Evolutionary conservation across 2,797 vertebrate species (phyloP).

Genomic region (Toxotes lorentzi): DNA sequence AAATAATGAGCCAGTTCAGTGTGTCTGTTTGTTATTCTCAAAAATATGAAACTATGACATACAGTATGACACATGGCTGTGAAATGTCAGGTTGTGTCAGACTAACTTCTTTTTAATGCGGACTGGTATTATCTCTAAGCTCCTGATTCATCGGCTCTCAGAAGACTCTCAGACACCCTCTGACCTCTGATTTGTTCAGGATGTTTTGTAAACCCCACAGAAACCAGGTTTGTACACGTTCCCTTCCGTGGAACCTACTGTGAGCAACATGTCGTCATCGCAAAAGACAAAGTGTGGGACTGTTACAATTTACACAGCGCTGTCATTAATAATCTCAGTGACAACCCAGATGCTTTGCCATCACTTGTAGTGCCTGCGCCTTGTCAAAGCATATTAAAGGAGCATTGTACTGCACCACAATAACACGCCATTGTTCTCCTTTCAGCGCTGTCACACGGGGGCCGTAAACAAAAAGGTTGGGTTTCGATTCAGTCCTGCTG

Average conservation of each 20-base stretch:
- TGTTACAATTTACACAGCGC: constrained; percentile 21
- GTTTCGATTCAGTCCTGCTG: constrained; percentile 29
- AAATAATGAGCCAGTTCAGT: not conserved
- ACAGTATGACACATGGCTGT: not conserved
- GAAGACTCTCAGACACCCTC: constrained; percentile 21
- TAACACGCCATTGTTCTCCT: constrained; percentile 57
- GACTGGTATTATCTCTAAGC: constrained; percentile 44
- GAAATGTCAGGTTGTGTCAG: constrained; percentile 17
- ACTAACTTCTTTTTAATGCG: constrained; percentile 34
- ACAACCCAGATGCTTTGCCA: constrained; percentile 54
- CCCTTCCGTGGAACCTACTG: not conserved
- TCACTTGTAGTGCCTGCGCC: constrained; percentile 45
- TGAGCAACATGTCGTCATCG: constrained; percentile 3
- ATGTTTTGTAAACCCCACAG: constrained; percentile 41
- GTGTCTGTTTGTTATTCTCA: constrained; percentile 35
- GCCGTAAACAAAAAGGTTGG: constrained; percentile 53
- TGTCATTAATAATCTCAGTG: constrained; percentile 68
- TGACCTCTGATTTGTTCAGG: constrained; percentile 43
- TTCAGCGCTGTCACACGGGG: constrained; percentile 48
- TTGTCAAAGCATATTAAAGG: constrained; percentile 74
- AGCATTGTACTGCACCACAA: constrained; percentile 63
- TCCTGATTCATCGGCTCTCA: constrained; percentile 36
- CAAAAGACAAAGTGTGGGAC: constrained; percentile 51
- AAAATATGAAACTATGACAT: not conserved
- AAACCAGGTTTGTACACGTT: constrained; percentile 39